Evolutionary conservation across 2,113 vertebrate genomes (phyloP), one percentile per base, ranked within the genome.

Genomic region (Scomber japonicus): DNA sequence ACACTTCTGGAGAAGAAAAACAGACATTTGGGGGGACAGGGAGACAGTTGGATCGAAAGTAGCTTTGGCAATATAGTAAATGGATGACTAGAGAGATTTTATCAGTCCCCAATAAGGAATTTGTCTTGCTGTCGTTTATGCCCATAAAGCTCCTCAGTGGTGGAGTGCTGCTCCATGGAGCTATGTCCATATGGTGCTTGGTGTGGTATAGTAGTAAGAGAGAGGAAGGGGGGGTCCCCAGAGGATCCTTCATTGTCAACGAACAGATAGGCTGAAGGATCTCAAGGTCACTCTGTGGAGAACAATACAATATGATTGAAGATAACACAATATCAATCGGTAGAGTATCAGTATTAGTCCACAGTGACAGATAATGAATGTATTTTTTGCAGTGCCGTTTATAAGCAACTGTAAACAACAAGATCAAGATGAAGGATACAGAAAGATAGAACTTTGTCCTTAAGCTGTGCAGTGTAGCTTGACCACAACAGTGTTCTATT

Each of bases 251-350:
- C 54, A 57, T 49, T 71, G 40, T 48, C 30, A 50, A 45, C 14
- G 71, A 44, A 75, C 62, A 51, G n/a, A 44, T 46, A 57, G 53
- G 19, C 61, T 63, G 62, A 40, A 69, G 51, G 53, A 70, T 75
- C 74, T 84, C 82, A 91, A 91, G 89, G 89, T 89, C 85, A 82
- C 62, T 40, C 59, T 44, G 5, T 35, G 45, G 68, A 78, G 70
- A 73, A 54, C 70, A 74, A 71, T n/a, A 50, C 30, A 59, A 67
- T 55, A 79, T 62, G 64, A 70, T 21, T 56, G 44, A 49, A 57
- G 75, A 83, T 53, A 68, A 13, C 21, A 61, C 53, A 80, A 69
- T 76, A 67, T 61, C 14, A 21, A 59, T 17, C n/a, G 49, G 74
- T 17, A 10, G 17, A 74, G 16, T 74, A 15, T 57, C 53, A 16